Conservation (phyloP, 1,140 invertebrate species). For the Pseudomyrmex cubaensis region DNA sequence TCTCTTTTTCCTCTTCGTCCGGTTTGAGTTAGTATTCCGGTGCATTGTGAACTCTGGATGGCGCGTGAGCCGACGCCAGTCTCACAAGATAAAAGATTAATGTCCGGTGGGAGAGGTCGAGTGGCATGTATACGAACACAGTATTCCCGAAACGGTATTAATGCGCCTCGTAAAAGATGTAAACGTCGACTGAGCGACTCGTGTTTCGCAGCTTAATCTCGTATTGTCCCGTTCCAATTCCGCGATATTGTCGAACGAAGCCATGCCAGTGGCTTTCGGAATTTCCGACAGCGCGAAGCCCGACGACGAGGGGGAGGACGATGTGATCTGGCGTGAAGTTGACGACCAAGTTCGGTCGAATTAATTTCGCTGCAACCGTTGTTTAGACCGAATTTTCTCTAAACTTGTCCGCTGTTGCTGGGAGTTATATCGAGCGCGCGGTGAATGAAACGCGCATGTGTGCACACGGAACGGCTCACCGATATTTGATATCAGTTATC, state of each 20-base stretch:
- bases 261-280: neutral
- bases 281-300: constrained; percentile 24
- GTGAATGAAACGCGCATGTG: neutral
- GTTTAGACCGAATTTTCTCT: constrained; percentile 42
- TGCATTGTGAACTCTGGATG: constrained; percentile 34
- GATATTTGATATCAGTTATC: constrained; percentile 7
- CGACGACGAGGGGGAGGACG: too few relatives aligned
- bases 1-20: constrained; percentile 1
- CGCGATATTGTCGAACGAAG: constrained; percentile 12
- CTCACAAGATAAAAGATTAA: constrained; percentile 41
- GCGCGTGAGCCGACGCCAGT: neutral
- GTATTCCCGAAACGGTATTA: constrained; percentile 27
- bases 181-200: constrained; percentile 2
- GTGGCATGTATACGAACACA: constrained; percentile 11
- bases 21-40: constrained; percentile 37
- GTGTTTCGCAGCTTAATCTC: neutral
- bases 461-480: neutral
- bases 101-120: constrained; percentile 3
- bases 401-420: neutral
- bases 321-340: neutral
- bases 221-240: constrained; percentile 8
- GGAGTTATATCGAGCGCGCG: neutral
- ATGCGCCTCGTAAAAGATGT: constrained; percentile 29
- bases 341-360: constrained; percentile 18
- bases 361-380: constrained; percentile 32